Evolutionary conservation across 1,140 invertebrate species (phyloP), one percentile per base, ranked within the genome.

Genomic region (Gryon sp.): DNA sequence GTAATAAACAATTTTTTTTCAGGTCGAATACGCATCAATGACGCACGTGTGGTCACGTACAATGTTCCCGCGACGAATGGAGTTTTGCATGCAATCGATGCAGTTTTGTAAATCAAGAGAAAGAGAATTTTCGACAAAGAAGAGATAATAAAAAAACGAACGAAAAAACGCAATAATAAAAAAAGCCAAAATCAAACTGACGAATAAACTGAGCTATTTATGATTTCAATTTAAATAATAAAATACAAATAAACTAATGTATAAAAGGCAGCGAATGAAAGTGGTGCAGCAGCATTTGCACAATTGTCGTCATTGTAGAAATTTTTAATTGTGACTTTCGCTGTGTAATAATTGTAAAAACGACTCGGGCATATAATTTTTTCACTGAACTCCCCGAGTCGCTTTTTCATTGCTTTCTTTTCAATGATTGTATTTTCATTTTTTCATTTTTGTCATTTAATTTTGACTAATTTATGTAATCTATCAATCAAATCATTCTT

Each of bases 11-110:
- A 59, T 74, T 78, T 82, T 72, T 63, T 90, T 90, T 79, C 90
- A 95, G 94, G 94, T 76, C 93, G 93, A 85, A 92, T 95, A 62
- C 94, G 94, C 82, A 92, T 95, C 32, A 96, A 96, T 82, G 93
- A 94, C 74, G 92, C 92, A 32, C 91, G 93, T 77, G 92, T 96
- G 63, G 87, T 94, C 38, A 94, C 93, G 4, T 92, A 93, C 82
- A 95, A 96, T 84, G 93, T 96, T 73, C 94, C 94, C 76, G 93
- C 95, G 20, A 96, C 95, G 40, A 96, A 97, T 87, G 95, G 95
- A 65, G 95, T 97, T 24, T 93, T 97, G 52, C 96, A 97, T 83
- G 95, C 94, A 12, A 90, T 97, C 43, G 95, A 96, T 80, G 90
- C 91, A 32, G 89, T 95, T 4, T 87, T 95, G 43, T 94, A 90